phyloP scores from a whole-genome alignment of 2,888 invertebrate genomes.

The Mystacides longicornis region DNA sequence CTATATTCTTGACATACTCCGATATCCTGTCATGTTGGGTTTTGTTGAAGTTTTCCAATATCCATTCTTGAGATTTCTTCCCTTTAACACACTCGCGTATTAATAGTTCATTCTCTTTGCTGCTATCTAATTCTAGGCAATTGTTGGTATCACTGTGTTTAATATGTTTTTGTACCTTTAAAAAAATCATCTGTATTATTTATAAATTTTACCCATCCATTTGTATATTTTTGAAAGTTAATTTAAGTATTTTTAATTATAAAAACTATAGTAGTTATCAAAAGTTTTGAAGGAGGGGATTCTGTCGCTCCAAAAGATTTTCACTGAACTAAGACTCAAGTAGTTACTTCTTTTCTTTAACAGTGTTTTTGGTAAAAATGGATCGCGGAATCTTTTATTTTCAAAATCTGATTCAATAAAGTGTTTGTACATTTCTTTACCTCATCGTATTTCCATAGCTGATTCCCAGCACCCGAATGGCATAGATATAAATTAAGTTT shows the following conservation, averaged over 20 bases:
- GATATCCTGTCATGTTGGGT: neutral
- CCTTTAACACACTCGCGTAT: neutral
- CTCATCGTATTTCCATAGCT: slow-evolving; percentile 76
- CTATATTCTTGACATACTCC: neutral
- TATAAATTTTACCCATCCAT: no score
- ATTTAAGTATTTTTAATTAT: no score
- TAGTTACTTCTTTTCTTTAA: no score
- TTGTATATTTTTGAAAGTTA: no score
- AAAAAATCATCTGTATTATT: neutral
- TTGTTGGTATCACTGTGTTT: neutral
- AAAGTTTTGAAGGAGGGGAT: no score
- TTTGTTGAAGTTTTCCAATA: slow-evolving; percentile 8
- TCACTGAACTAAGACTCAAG: no score
- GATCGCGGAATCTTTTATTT: no score
- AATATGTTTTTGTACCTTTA: neutral
- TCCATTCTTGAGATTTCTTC: slow-evolving; percentile 5
- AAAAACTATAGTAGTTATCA: no score
- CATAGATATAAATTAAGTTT: slow-evolving; percentile 40
- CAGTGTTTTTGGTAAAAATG: no score
- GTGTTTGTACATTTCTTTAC: no score
- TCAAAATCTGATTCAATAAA: no score
- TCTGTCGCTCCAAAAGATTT: no score
- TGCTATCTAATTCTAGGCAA: neutral
- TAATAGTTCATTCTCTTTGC: neutral
- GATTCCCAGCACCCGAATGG: slow-evolving; percentile 88